phyloP scores from a whole-genome alignment of 1,140 invertebrate genomes.

The Leguminivora glycinivorella region DNA sequence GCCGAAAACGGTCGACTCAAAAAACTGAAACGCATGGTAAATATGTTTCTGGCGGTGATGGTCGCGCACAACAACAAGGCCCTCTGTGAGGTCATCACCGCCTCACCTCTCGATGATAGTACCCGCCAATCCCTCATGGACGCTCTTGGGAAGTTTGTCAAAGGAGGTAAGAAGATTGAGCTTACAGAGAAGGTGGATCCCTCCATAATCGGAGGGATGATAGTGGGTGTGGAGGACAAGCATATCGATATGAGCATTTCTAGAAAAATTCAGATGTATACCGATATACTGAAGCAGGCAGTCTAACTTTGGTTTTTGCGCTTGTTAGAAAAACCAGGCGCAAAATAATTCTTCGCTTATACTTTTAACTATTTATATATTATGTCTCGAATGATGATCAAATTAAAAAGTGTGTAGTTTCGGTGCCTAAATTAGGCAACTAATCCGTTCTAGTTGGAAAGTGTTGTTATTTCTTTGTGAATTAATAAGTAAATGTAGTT shows the following conservation, averaged over 20 bases:
- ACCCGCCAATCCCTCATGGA: constrained; percentile 49
- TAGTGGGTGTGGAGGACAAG: constrained; percentile 66
- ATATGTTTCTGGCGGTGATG: constrained; percentile 58
- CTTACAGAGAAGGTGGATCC: constrained; percentile 62
- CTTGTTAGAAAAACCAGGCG: neutral
- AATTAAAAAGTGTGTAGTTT: too few species aligned
- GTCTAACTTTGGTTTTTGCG: constrained; percentile 39
- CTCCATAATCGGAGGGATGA: constrained; percentile 62
- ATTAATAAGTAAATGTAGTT: too few species aligned
- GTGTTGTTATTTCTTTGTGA: too few species aligned
- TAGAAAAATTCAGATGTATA: constrained; percentile 63
- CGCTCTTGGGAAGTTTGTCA: constrained; percentile 54
- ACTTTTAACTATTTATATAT: too few species aligned
- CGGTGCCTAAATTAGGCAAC: too few species aligned
- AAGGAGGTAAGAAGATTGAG: constrained; percentile 57
- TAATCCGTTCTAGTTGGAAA: too few species aligned
- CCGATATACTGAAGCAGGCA: constrained; percentile 57
- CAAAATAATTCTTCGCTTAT: neutral
- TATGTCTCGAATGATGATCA: neutral
- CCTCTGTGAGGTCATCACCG: constrained; percentile 66
- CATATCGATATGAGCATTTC: constrained; percentile 66
- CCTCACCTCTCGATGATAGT: constrained; percentile 54
- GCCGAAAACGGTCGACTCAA: constrained; percentile 66
- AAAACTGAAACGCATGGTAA: constrained; percentile 54
- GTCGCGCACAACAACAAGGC: constrained; percentile 66